Percentiles rank a stretch among this genome's conserved stretches.
phyloP scores from a whole-genome alignment of 2,113 vertebrate genomes.

The Eurystomus gularis region DNA sequence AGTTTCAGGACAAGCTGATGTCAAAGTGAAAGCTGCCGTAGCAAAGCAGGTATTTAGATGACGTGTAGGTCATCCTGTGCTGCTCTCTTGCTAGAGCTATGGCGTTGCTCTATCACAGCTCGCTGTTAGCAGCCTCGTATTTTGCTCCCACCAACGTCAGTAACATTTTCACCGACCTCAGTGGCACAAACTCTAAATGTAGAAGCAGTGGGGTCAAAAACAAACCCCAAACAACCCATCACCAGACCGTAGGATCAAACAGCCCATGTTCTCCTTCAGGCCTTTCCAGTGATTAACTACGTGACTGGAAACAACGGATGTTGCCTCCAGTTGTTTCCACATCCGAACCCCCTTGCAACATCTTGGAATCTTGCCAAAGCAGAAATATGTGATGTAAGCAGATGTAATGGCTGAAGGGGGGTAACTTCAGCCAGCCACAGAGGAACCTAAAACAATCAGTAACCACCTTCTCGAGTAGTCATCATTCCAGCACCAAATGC shows the following conservation, averaged over 20 bases:
- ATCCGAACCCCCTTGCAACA: neutral
- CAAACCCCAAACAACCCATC: neutral
- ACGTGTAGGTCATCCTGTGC: neutral
- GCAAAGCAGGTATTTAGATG: neutral
- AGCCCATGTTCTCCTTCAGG: neutral
- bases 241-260: neutral
- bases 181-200: neutral
- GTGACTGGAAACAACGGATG: neutral
- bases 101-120: neutral
- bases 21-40: neutral
- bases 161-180: neutral
- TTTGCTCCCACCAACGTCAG: neutral
- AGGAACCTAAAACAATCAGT: neutral
- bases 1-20: neutral
- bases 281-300: neutral
- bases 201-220: neutral
- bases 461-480: constrained; percentile 15
- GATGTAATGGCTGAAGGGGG: neutral
- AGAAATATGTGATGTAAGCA: neutral
- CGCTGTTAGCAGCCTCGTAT: neutral
- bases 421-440: neutral
- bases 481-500: neutral
- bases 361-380: neutral
- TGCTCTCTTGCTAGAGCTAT: neutral
- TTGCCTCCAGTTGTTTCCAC: neutral